Percentiles rank a stretch among this genome's conserved stretches.
Evolutionary conservation across 2,888 invertebrate genomes (phyloP).

Genomic region (Tromatobia lineatoria): DNA sequence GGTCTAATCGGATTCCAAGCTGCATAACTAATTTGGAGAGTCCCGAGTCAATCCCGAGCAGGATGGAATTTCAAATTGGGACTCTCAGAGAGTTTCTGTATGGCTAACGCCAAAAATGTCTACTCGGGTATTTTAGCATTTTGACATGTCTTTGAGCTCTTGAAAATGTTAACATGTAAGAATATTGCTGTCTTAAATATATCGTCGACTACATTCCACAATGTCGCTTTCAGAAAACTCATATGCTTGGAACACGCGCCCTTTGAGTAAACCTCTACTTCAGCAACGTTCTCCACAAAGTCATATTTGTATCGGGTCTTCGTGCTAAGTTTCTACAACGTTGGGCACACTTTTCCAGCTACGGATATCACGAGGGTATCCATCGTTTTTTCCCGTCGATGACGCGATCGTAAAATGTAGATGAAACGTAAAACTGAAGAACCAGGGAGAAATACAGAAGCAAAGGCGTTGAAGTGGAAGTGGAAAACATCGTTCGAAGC

Average conservation of each 20-base stretch:
- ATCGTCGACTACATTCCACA: background rate
- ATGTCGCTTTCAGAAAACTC: background rate
- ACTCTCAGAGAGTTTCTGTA: no score
- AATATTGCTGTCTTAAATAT: background rate
- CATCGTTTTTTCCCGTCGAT: conserved; percentile 8
- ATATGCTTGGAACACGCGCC: background rate
- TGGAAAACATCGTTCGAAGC: conserved; percentile 9
- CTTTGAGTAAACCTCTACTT: background rate
- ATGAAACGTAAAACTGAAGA: conserved; percentile 6
- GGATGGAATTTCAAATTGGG: no score
- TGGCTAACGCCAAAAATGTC: no score
- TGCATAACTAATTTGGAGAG: no score
- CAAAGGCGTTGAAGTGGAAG: background rate
- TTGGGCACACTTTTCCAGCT: background rate
- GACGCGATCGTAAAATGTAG: conserved; percentile 14
- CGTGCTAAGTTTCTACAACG: background rate
- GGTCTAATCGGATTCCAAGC: no score
- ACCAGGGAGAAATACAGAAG: background rate
- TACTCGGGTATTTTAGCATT: no score
- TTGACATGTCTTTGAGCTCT: no score
- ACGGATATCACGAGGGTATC: background rate
- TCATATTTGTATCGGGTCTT: background rate
- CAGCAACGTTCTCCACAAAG: background rate
- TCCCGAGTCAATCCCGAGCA: no score
- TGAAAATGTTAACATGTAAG: no score